Percentiles rank a stretch among this genome's conserved stretches.
Evolutionary conservation across 2,797 vertebrate species (phyloP).

Genomic region (Prunella strophiata): DNA sequence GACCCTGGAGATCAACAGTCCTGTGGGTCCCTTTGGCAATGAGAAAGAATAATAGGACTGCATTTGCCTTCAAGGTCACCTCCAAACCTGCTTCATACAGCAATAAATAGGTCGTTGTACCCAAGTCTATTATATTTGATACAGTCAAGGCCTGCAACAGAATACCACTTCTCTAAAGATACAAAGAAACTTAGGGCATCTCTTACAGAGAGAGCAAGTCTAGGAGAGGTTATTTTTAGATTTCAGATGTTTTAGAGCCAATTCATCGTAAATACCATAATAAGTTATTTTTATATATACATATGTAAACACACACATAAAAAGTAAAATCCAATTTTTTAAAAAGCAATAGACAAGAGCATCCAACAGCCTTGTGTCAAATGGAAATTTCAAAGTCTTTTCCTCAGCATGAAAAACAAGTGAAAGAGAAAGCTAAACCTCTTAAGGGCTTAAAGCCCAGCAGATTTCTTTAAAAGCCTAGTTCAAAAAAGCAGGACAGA

Average conservation of each 20-base stretch:
- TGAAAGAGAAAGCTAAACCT: neutral
- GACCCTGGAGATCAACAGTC: neutral
- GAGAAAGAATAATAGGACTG: neutral
- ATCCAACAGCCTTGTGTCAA: neutral
- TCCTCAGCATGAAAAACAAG: neutral
- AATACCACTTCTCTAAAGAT: neutral
- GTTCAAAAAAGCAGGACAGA: neutral
- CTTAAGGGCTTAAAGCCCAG: neutral
- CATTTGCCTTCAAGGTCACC: neutral
- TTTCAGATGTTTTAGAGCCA: neutral
- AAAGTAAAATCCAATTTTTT: neutral
- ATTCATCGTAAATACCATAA: fast-evolving
- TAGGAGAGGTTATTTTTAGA: neutral
- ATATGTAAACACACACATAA: fast-evolving
- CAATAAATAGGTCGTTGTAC: neutral
- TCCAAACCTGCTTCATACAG: neutral
- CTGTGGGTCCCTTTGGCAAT: neutral
- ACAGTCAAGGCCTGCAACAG: neutral
- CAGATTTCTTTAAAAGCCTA: neutral
- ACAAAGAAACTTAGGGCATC: neutral
- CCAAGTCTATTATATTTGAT: neutral
- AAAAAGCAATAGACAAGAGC: neutral
- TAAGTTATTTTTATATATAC: fast-evolving
- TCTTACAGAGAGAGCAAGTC: neutral
- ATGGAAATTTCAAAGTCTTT: neutral